A percentile compares a stretch with the other conserved stretches of the same genome.
phyloP scores from a whole-genome alignment of 1,140 invertebrate species.

The Bombus vancouverensis region DNA sequence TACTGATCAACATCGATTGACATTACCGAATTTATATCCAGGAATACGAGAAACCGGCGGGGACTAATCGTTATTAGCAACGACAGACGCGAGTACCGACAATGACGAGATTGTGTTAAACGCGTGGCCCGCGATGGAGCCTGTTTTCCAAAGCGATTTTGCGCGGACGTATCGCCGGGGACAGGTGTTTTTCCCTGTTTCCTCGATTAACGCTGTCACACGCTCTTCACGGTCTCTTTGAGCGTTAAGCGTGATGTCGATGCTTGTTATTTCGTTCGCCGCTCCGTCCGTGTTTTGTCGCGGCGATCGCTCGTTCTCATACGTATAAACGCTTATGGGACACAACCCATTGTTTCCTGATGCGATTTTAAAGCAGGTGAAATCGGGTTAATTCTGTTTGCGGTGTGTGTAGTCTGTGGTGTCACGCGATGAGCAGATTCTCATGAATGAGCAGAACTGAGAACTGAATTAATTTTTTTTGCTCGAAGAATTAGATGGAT shows the following conservation, averaged over 20 bases:
- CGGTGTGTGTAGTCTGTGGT: too few relatives aligned
- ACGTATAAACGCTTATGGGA: too few relatives aligned
- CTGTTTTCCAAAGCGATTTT: slow-evolving; percentile 28
- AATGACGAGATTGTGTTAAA: slow-evolving; percentile 72
- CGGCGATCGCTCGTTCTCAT: too few relatives aligned
- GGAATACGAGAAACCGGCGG: not conserved
- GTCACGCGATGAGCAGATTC: too few relatives aligned
- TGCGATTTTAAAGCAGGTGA: too few relatives aligned
- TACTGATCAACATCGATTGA: slow-evolving; percentile 48
- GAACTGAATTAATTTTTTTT: too few relatives aligned
- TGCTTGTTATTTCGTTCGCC: slow-evolving; percentile 14
- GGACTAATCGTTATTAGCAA: slow-evolving; percentile 71
- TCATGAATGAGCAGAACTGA: too few relatives aligned
- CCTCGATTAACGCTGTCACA: slow-evolving; percentile 34
- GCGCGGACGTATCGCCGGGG: not conserved
- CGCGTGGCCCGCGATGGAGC: not conserved
- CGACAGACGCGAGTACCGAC: slow-evolving; percentile 62
- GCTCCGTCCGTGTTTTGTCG: not conserved
- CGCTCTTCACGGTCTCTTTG: slow-evolving; percentile 12
- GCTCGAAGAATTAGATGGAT: too few relatives aligned
- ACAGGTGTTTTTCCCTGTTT: slow-evolving; percentile 26
- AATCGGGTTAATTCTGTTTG: too few relatives aligned
- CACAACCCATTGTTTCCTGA: too few relatives aligned
- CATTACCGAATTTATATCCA: slow-evolving; percentile 63
- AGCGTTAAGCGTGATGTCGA: slow-evolving; percentile 15